Evolutionary conservation across 1,140 invertebrate species (phyloP), one percentile per base, ranked within the genome.

Genomic region (Lethrus apterus): DNA sequence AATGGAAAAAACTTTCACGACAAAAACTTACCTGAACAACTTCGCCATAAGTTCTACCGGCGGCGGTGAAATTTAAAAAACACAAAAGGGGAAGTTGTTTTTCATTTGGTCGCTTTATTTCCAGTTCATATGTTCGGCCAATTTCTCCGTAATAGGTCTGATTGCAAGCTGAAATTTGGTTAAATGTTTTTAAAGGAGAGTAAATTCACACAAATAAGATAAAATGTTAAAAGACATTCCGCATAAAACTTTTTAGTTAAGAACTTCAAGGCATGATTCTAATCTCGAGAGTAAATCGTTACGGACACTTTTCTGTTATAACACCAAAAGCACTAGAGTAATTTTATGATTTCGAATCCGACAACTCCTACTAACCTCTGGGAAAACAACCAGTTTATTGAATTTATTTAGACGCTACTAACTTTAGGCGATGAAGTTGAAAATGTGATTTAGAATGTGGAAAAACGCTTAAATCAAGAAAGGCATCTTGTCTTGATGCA

Each of bases 161-260:
- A 69, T 89, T 89, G 71, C 86, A 89, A 23, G 83, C 86, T 89
- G 76, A 34, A 75, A 73, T n/a, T n/a, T n/a, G n/a, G n/a, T n/a
- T n/a, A n/a, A n/a, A n/a, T n/a, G 24, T n/a, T n/a, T n/a, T n/a
- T n/a, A n/a, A n/a, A n/a, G n/a, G n/a, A n/a, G n/a, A n/a, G n/a
- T n/a, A n/a, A n/a, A n/a, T n/a, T n/a, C n/a, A n/a, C n/a, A n/a
- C n/a, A n/a, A n/a, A n/a, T n/a, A n/a, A n/a, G n/a, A 36, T 23
- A 46, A 38, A 35, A 45, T 40, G 54, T 38, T 11, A 19, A 29
- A 10, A 26, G 10, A 7, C 33, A 21, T 42, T 23, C 23, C 2
- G n/a, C 8, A 15, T 15, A 35, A 9, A 2, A 13, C 38, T 4
- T 3, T 3, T 4, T n/a, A 13, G n/a, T 42, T 2, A 10, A 4